These are phyloP conservation scores for Hippocampus mohnikei DNA, from an alignment of 2,113 vertebrate genomes.

Conservation along the genomic window DNA sequence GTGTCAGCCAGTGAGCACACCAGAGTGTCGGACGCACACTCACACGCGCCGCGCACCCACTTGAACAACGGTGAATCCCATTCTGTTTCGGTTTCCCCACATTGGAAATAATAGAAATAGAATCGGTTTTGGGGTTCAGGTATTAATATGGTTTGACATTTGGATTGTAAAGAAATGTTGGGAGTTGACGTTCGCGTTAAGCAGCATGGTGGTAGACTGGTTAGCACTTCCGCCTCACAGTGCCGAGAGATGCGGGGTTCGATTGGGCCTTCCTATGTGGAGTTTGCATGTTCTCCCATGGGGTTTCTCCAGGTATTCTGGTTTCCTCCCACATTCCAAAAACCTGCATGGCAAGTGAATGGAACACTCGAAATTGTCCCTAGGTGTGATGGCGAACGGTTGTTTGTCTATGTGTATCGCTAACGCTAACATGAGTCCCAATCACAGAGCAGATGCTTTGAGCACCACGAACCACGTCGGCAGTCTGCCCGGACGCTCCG, in stretches of 20 bases:
- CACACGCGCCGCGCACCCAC: background rate
- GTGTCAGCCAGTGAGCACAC: background rate
- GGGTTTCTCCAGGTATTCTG: too few species aligned
- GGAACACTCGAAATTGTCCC: too few species aligned
- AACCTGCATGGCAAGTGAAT: too few species aligned
- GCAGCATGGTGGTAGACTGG: too few species aligned
- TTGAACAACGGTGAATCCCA: background rate
- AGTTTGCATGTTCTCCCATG: too few species aligned
- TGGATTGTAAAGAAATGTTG: too few species aligned
- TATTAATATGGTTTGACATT: background rate
- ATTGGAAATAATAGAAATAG: background rate
- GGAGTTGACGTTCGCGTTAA: too few species aligned
- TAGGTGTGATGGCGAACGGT: too few species aligned
- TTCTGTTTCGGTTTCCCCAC: background rate
- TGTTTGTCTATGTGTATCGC: background rate
- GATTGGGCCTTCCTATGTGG: too few species aligned
- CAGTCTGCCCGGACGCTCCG: conserved; percentile 5
- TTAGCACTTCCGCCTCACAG: too few species aligned
- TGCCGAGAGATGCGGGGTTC: too few species aligned
- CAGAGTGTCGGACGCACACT: background rate
- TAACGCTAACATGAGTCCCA: background rate
- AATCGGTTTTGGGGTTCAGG: background rate
- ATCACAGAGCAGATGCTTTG: background rate
- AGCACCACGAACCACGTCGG: background rate
- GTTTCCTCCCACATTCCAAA: too few species aligned